A percentile compares a stretch with the other conserved stretches of the same genome.
phyloP scores from a whole-genome alignment of 2,797 vertebrate species.

The Sebastes itinus region DNA sequence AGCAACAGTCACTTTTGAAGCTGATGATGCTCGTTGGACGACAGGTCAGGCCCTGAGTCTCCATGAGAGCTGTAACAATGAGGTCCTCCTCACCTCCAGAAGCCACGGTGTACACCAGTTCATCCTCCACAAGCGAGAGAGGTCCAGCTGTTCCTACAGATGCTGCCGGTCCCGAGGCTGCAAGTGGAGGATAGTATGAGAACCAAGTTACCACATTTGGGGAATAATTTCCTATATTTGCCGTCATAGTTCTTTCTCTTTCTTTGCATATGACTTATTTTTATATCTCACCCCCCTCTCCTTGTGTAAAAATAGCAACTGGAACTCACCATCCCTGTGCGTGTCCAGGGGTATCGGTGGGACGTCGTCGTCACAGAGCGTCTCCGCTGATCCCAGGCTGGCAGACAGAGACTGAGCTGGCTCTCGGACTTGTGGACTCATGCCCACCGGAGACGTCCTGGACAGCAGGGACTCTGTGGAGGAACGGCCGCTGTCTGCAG shows the following conservation, averaged over 20 bases:
- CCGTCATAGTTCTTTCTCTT: background rate
- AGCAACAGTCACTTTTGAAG: slow-evolving; percentile 92
- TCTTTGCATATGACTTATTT: background rate
- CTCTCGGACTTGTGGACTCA: slow-evolving; percentile 91
- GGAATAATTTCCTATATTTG: background rate
- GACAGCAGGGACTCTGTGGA: slow-evolving; percentile 86
- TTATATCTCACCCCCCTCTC: background rate
- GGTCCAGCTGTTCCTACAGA: slow-evolving; percentile 36
- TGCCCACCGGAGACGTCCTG: slow-evolving; percentile 93
- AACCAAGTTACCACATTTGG: background rate
- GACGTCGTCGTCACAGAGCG: slow-evolving; percentile 77
- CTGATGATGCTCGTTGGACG: slow-evolving; percentile 92
- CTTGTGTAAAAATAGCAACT: slow-evolving; percentile 3
- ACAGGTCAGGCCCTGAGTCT: slow-evolving; percentile 75
- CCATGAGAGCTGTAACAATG: slow-evolving; percentile 86
- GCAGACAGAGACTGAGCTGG: slow-evolving; percentile 82
- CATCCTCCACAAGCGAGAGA: slow-evolving; percentile 81
- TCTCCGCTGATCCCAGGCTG: slow-evolving; percentile 85
- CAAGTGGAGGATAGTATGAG: slow-evolving; percentile 34
- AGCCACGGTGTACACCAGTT: slow-evolving; percentile 87
- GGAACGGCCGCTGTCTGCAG: slow-evolving; percentile 79
- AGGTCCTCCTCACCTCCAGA: slow-evolving; percentile 79
- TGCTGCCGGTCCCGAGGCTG: slow-evolving; percentile 82
- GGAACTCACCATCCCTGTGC: slow-evolving; percentile 79
- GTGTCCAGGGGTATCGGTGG: slow-evolving; percentile 82